Percentiles rank a stretch among this genome's conserved stretches.
These are phyloP conservation scores for Labeo rohita DNA, from an alignment of 2,113 vertebrate genomes.

Conservation along the genomic window DNA sequence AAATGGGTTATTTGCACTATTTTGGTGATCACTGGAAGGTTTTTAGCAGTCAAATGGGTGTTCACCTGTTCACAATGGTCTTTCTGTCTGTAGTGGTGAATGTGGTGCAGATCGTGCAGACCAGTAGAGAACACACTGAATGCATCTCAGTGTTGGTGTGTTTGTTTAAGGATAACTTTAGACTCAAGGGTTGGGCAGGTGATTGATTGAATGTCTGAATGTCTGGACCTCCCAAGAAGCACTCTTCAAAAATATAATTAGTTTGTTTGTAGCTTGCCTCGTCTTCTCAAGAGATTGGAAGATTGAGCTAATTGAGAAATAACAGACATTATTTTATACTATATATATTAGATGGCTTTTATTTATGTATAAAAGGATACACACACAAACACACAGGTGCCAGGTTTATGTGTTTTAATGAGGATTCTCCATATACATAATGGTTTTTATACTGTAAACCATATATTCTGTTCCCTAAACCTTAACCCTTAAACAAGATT, in stretches of 20 bases:
- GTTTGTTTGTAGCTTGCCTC: neutral
- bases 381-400: neutral
- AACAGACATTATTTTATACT: neutral
- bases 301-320: neutral
- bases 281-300: neutral
- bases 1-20: neutral
- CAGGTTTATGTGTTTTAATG: neutral
- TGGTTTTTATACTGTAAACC: neutral
- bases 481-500: neutral
- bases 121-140: neutral
- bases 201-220: constrained; percentile 15
- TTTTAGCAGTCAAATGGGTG: constrained; percentile 21
- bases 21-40: neutral
- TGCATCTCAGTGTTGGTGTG: neutral
- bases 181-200: neutral
- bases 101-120: constrained; percentile 1
- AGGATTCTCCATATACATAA: neutral
- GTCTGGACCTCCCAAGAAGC: constrained; percentile 23
- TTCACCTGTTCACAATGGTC: constrained; percentile 1
- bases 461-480: neutral
- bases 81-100: constrained; percentile 33
- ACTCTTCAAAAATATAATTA: neutral
- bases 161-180: constrained; percentile 28
- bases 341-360: neutral
- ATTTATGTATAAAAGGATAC: neutral